These are phyloP conservation scores for Sycophaga agraensis DNA, from an alignment of 1,140 invertebrate species.

Conservation along the genomic window DNA sequence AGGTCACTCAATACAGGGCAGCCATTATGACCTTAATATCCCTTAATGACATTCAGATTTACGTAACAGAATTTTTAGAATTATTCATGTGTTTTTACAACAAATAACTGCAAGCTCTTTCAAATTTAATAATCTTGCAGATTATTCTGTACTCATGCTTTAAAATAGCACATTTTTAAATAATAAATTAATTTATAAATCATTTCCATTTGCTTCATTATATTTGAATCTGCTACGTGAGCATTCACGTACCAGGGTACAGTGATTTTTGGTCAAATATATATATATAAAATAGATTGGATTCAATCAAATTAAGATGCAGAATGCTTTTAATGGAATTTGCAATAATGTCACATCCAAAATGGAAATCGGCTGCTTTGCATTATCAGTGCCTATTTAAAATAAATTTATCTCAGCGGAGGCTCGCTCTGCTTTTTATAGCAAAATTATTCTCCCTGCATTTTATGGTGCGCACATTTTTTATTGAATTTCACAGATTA, in stretches of 20 bases:
- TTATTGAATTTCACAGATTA: neutral
- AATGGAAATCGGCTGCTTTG: slow-evolving; percentile 1
- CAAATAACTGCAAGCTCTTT: too few relatives aligned
- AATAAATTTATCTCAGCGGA: slow-evolving; percentile 1
- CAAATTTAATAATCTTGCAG: too few relatives aligned
- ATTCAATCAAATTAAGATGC: slow-evolving; percentile 7
- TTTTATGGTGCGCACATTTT: too few relatives aligned
- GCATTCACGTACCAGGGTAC: too few relatives aligned
- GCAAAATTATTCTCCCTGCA: too few relatives aligned
- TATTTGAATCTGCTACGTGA: slow-evolving; percentile 13
- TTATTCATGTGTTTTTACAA: too few relatives aligned
- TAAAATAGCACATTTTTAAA: neutral
- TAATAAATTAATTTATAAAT: slow-evolving; percentile 6
- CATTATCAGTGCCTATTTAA: slow-evolving; percentile 7
- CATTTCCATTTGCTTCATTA: slow-evolving; percentile 3
- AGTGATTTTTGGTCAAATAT: neutral
- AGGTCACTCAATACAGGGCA: too few relatives aligned
- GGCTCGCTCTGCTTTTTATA: too few relatives aligned
- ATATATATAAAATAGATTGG: slow-evolving; percentile 18
- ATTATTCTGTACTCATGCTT: too few relatives aligned
- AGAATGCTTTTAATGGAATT: slow-evolving; percentile 3
- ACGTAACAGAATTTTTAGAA: too few relatives aligned
- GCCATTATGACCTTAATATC: too few relatives aligned
- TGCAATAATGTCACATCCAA: slow-evolving; percentile 2
- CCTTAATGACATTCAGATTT: too few relatives aligned